Base-by-base conservation (phyloP, 2,888 invertebrate genomes). In the Idaea straminata region DNA sequence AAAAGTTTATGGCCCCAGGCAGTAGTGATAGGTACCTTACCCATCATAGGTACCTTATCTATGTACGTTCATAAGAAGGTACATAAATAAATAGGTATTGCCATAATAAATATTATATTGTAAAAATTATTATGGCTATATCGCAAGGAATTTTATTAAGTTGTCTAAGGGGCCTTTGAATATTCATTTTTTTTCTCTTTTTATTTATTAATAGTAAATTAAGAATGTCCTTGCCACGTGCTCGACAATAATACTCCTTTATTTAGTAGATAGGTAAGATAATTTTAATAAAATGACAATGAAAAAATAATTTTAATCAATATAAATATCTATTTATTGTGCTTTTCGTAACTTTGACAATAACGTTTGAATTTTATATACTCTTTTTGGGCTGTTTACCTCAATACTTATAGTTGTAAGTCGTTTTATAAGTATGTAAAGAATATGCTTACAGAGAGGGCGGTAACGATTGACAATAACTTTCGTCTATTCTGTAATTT, bases 261-360 rank as follows among this genome's bases (percentile, higher is more conserved):
- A 58, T 61, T 60, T 65, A 58, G 61, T 60, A 62, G 59, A 62
- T 65, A 69, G 34, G 35, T 66, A 62, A 61, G 15, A 16, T 59
- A 60, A 62, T 60, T 62, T 64, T 61, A 66, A 65, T 63, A 69
- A 62, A 64, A 66, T 68, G 61, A 66, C 65, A 66, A 72, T 66
- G 65, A 68, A 66, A 57, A 57, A 59, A 59, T 59, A 59, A 59
- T 59, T 59, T 59, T 13, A 59, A 70, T 68, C 59, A 62, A 68
- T 69, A 67, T 64, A 68, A 72, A 67, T 67, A 64, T 69, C 66
- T 66, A 68, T 69, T 69, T 65, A 74, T 72, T 71, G 70, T 71
- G 77, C 77, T 79, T 78, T 76, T 76, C 72, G 75, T 77, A 79
- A 82, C 77, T 76, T 82, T 77, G 83, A 86, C 83, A 84, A 86